Conservation (phyloP, 1,140 invertebrate genomes). For the Tetramorium simillimum region DNA sequence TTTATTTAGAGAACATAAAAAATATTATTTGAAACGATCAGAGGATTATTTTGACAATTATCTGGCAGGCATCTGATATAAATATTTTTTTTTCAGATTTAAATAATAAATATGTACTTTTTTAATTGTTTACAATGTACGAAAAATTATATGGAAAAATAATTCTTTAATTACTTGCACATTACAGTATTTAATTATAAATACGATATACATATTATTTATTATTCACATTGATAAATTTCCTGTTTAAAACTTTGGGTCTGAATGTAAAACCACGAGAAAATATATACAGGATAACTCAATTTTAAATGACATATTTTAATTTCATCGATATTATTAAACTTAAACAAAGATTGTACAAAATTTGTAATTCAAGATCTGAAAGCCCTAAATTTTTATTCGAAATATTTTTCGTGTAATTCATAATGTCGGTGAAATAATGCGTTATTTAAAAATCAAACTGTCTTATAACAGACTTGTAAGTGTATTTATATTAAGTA, state of each 20-base stretch:
- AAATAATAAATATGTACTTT: background rate
- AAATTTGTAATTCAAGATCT: background rate
- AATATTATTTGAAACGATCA: background rate
- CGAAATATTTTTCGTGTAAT: background rate
- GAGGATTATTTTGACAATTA: background rate
- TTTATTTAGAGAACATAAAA: background rate
- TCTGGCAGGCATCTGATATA: background rate
- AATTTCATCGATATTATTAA: background rate
- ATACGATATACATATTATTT: background rate
- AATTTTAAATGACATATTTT: conserved; percentile 17
- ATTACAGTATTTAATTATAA: conserved; percentile 1
- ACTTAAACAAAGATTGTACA: background rate
- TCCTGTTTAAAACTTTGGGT: conserved; percentile 42
- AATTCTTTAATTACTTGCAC: background rate
- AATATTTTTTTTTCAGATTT: background rate
- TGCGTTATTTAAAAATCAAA: background rate
- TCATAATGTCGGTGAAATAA: background rate
- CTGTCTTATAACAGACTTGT: background rate
- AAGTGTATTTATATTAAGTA: conserved; percentile 20
- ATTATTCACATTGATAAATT: background rate
- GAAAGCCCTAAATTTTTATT: background rate
- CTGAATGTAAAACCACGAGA: conserved; percentile 35
- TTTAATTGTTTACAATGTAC: background rate
- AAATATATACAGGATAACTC: background rate
- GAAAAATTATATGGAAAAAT: background rate